Conservation (phyloP, 2,797 vertebrate species). For the Thalassophryne amazonica region DNA sequence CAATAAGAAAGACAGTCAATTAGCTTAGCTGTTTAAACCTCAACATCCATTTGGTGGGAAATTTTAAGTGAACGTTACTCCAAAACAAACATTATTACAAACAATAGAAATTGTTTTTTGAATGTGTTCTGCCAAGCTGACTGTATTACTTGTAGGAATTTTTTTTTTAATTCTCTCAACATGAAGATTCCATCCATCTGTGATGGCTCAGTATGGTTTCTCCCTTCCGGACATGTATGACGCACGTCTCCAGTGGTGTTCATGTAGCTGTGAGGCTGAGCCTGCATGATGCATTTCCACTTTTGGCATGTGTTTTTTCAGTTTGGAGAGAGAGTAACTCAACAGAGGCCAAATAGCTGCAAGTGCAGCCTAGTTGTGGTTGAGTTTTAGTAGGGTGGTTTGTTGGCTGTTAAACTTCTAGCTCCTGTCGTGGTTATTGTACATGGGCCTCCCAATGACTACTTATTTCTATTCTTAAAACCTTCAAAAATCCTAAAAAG, state of each 20-base stretch:
- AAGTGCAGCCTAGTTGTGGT: constrained; percentile 7
- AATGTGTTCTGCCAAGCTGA: no score
- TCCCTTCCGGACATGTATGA: neutral
- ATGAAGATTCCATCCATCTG: no score
- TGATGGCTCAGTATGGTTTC: neutral
- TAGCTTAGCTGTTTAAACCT: no score
- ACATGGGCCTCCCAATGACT: neutral
- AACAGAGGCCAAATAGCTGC: constrained; percentile 4
- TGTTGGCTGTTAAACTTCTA: neutral
- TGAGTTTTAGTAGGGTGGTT: constrained; percentile 21
- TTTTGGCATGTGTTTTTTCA: constrained; percentile 38
- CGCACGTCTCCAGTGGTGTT: constrained; percentile 4
- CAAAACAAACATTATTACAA: no score
- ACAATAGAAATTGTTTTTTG: no score
- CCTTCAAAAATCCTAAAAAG: neutral
- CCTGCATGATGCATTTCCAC: constrained; percentile 10
- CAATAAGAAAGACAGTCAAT: no score
- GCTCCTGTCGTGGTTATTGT: constrained; percentile 17
- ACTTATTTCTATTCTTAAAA: constrained; percentile 17
- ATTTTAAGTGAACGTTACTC: no score
- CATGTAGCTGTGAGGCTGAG: constrained; percentile 1
- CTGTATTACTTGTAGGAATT: no score
- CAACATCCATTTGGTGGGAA: no score
- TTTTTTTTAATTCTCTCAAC: no score
- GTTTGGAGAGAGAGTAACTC: constrained; percentile 21